phyloP scores from a whole-genome alignment of 2,797 vertebrate species.

The Benthosema pterotum region DNA sequence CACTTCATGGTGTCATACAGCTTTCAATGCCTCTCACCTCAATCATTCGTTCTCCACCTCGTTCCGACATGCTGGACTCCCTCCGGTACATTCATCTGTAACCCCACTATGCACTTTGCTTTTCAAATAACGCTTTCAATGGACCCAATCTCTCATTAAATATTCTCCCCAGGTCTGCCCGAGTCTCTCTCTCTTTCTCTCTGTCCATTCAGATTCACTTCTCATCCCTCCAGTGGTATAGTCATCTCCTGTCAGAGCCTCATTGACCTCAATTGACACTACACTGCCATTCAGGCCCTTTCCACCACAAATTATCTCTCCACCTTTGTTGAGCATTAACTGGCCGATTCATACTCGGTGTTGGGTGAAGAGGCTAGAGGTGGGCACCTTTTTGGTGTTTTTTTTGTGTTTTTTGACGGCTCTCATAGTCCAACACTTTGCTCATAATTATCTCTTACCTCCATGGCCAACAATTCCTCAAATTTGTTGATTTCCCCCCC shows the following conservation, averaged over 20 bases:
- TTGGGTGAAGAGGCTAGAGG: no score
- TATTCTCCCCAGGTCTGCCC: constrained; percentile 10
- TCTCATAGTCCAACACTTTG: no score
- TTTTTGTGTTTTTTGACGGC: no score
- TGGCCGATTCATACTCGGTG: no score
- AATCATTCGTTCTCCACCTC: constrained; percentile 20
- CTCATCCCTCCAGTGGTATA: background rate
- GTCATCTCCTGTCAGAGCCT: constrained; percentile 12
- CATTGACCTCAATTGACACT: constrained; percentile 2
- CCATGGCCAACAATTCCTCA: no score
- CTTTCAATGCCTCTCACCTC: background rate
- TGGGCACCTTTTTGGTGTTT: no score
- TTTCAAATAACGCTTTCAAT: constrained; percentile 22
- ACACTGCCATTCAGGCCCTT: constrained; percentile 8
- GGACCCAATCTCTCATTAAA: background rate
- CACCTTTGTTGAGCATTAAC: background rate
- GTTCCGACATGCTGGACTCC: constrained; percentile 36
- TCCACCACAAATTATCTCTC: constrained; percentile 5
- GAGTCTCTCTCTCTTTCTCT: background rate
- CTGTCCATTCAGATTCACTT: constrained; percentile 4
- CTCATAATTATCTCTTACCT: no score
- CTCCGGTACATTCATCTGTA: constrained; percentile 18
- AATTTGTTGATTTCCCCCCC: no score
- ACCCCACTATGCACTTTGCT: constrained; percentile 6
- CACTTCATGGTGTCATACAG: background rate